phyloP scores from a whole-genome alignment of 2,888 invertebrate genomes.

The Phorcus lineatus region DNA sequence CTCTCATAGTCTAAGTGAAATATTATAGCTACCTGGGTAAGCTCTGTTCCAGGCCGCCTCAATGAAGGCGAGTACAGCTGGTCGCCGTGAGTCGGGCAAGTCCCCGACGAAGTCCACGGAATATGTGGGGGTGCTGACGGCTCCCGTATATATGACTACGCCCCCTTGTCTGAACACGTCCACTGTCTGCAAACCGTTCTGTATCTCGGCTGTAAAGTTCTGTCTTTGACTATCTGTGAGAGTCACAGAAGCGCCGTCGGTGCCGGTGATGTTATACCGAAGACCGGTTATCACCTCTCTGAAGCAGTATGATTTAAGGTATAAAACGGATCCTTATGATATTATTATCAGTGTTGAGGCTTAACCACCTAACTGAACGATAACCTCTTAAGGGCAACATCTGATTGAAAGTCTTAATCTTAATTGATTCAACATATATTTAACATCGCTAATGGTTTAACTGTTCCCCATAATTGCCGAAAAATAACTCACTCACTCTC shows the following conservation, averaged over 20 bases:
- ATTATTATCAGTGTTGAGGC: too few species aligned
- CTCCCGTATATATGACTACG: background rate
- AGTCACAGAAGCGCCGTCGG: background rate
- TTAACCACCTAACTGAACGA: too few species aligned
- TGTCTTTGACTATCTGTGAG: background rate
- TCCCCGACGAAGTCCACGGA: conserved; percentile 25
- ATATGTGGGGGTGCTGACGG: background rate
- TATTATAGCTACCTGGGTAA: conserved; percentile 10
- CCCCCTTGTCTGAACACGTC: background rate
- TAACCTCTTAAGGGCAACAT: too few species aligned
- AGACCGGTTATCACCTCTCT: too few species aligned
- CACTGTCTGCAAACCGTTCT: background rate
- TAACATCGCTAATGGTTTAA: too few species aligned
- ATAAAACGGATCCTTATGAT: too few species aligned
- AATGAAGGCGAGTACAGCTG: background rate
- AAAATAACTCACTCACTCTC: too few species aligned
- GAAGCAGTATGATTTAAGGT: too few species aligned
- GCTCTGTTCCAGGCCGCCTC: background rate
- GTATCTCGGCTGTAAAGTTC: background rate
- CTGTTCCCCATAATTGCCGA: too few species aligned
- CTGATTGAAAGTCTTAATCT: too few species aligned
- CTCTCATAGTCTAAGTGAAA: too few species aligned
- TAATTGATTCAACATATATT: too few species aligned
- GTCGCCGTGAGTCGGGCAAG: background rate
- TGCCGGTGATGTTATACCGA: background rate